These are phyloP conservation scores for Orthosia gothica DNA, from an alignment of 2,888 invertebrate genomes.

Conservation along the genomic window DNA sequence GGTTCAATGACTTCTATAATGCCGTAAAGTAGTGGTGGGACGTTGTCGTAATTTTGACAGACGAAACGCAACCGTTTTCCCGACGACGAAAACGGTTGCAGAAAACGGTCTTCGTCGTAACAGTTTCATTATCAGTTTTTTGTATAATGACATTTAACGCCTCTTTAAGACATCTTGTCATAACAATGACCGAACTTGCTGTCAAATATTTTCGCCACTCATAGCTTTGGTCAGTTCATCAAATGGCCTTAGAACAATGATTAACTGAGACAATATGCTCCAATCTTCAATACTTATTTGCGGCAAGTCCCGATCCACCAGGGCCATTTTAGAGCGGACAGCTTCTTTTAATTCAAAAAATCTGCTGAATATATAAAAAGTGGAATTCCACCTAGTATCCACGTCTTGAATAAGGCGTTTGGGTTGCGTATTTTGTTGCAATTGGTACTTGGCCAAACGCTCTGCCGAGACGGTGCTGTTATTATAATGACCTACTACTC, in stretches of 20 bases:
- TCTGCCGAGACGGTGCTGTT: neutral
- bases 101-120: too few relatives aligned
- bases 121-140: neutral
- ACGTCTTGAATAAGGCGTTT: neutral
- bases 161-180: conserved; percentile 5
- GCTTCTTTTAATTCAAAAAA: neutral
- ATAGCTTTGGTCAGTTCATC: neutral
- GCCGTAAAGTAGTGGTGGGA: too few relatives aligned
- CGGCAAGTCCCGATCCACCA: neutral
- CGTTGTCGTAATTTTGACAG: too few relatives aligned
- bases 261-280: neutral
- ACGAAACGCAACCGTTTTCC: too few relatives aligned
- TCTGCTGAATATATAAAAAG: conserved; percentile 1
- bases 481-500: neutral
- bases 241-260: neutral
- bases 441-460: neutral
- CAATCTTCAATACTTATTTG: neutral
- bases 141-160: neutral
- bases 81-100: too few relatives aligned
- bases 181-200: neutral
- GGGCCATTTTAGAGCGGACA: neutral
- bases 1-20: too few relatives aligned
- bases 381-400: neutral
- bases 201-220: conserved; percentile 11
- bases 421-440: neutral